These are phyloP conservation scores for Torymus tubicola DNA, from an alignment of 2,888 invertebrate species.

Conservation along the genomic window DNA sequence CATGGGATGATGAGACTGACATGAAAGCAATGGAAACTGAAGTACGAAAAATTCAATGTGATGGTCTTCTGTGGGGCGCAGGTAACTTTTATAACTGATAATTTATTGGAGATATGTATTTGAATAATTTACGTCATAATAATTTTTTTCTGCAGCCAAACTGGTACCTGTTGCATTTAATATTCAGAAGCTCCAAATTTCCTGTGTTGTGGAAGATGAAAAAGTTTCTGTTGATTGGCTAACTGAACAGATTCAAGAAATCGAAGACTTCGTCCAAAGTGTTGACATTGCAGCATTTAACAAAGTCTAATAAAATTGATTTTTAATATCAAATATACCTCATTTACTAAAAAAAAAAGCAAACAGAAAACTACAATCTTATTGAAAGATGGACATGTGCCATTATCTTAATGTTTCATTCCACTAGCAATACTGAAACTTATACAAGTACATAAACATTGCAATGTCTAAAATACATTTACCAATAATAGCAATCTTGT, in stretches of 20 bases:
- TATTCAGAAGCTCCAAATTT: conserved; percentile 93
- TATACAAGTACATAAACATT: conserved; percentile 37
- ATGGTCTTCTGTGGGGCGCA: conserved; percentile 96
- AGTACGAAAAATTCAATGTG: conserved; percentile 87
- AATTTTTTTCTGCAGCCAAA: conserved; percentile 80
- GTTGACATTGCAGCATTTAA: conserved; percentile 97
- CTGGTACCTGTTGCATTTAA: conserved; percentile 94
- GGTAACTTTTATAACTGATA: conserved; percentile 66
- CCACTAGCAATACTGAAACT: conserved; percentile 64
- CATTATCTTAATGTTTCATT: conserved; percentile 65
- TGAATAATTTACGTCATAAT: conserved; percentile 4
- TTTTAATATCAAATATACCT: conserved; percentile 8
- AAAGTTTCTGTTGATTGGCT: conserved; percentile 93
- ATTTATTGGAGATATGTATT: conserved; percentile 28
- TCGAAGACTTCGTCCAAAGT: conserved; percentile 93
- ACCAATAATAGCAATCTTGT: neutral
- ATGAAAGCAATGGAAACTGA: conserved; percentile 89
- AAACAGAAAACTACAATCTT: conserved; percentile 32
- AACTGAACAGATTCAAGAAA: conserved; percentile 89
- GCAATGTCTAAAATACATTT: conserved; percentile 16
- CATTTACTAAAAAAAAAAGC: conserved; percentile 16
- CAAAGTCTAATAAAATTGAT: conserved; percentile 83
- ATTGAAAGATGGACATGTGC: conserved; percentile 62
- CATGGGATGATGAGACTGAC: conserved; percentile 95
- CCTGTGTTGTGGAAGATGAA: conserved; percentile 96